Percentiles rank a stretch among this genome's conserved stretches.
Evolutionary conservation across 2,888 invertebrate genomes (phyloP).

Genomic region (Leucania comma): DNA sequence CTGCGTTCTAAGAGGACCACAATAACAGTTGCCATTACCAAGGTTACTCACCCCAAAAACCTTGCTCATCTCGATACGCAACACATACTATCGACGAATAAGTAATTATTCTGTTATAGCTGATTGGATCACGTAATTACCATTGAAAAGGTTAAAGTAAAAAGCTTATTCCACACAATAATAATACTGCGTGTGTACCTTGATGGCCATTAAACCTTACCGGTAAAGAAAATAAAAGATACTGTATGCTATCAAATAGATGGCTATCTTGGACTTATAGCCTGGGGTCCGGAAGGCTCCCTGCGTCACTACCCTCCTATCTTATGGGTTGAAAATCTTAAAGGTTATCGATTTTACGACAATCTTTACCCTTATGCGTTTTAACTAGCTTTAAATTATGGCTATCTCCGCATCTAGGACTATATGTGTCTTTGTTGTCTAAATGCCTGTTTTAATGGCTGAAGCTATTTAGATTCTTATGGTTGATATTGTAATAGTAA

Average conservation of each 20-base stretch:
- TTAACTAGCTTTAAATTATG: conserved; percentile 25
- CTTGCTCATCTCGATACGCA: conserved; percentile 3
- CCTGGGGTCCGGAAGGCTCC: conserved; percentile 45
- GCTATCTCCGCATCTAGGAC: conserved; percentile 43
- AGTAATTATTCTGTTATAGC: conserved; percentile 31
- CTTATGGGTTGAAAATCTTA: conserved; percentile 45
- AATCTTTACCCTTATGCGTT: conserved; percentile 39
- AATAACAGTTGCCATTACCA: background rate
- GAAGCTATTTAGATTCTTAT: conserved; percentile 28
- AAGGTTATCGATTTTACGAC: conserved; percentile 59
- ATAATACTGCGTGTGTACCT: conserved; percentile 34
- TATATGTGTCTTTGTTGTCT: conserved; percentile 48
- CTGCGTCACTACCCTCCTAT: conserved; percentile 37
- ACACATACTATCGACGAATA: conserved; percentile 12
- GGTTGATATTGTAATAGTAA: conserved; percentile 1
- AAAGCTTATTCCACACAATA: conserved; percentile 20
- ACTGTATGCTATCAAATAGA: conserved; percentile 43
- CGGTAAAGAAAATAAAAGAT: conserved; percentile 45
- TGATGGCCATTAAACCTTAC: conserved; percentile 37
- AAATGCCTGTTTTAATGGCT: conserved; percentile 43
- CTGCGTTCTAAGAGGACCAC: background rate
- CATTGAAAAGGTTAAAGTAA: conserved; percentile 36
- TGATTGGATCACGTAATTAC: conserved; percentile 31
- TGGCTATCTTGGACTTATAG: conserved; percentile 49
- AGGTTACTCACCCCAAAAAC: background rate